Base-by-base conservation (phyloP, 2,888 invertebrate species). In the Lomographa bimaculata region DNA sequence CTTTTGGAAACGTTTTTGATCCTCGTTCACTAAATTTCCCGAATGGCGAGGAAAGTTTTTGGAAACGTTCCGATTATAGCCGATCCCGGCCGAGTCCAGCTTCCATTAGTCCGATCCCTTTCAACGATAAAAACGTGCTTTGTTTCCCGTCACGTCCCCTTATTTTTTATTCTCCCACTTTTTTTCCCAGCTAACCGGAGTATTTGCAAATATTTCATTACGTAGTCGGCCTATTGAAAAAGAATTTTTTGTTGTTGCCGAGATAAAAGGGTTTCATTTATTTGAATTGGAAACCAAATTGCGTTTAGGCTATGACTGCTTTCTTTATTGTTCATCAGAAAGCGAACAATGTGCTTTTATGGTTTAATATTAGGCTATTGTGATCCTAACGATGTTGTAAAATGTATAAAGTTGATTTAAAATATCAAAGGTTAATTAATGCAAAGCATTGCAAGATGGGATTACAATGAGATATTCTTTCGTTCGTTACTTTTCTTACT, bases 51-150 rank as follows among this genome's bases (percentile, higher is more conserved):
- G 36, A 57, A 60, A 62, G 55, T 59, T 60, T 46, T 50, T 48
- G 50, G 47, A 52, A 60, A 60, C 52, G 57, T 57, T 50, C 55
- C 59, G 59, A 65, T 62, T 57, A 62, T 52, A 60, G 60, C 56
- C 61, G 56, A 63, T 62, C 61, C 56, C 54, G 46, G 50, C 66
- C 59, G 59, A 68, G 67, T 67, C 68, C 71, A 59, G 68, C 70
- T 50, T 68, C 73, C 76, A 80, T 81, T 80, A 80, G 67, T 60
- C 60, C 63, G 81, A 80, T 79, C 79, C 79, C 67, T 74, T 71
- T 67, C 59, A 65, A 55, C 74, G 78, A 83, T 84, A 82, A 82
- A 79, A 82, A 78, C 71, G 73, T 74, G 78, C 75, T 81, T 83
- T 81, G 79, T 81, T 79, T 73, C 63, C 66, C 79, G 76, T 81